Evolutionary conservation across 2,797 vertebrate species (phyloP).

Genomic region (Anableps anableps): DNA sequence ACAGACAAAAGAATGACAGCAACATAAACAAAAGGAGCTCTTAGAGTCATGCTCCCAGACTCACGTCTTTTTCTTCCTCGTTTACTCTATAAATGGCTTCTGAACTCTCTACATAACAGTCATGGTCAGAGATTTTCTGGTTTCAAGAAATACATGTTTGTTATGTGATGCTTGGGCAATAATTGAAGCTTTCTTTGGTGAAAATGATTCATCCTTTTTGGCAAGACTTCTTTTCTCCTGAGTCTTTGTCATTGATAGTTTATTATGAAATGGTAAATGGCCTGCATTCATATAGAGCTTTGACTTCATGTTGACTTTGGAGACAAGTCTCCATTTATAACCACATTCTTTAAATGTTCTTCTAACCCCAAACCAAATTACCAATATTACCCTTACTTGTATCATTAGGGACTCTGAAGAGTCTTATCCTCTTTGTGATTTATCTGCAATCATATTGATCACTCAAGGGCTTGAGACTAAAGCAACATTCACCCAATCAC

Average conservation of each 20-base stretch:
- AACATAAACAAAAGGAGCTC: not conserved
- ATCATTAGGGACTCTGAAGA: not conserved
- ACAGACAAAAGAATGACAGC: slow-evolving; percentile 14
- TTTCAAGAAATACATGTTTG: not conserved
- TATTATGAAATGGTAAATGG: not conserved
- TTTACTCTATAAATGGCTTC: not conserved
- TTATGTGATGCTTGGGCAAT: not conserved
- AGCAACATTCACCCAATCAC: too few species aligned
- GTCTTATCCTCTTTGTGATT: slow-evolving; percentile 3
- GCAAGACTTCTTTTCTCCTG: not conserved
- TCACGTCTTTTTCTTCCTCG: not conserved
- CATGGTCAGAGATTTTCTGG: not conserved
- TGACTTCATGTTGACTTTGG: not conserved
- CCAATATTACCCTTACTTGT: slow-evolving; percentile 3
- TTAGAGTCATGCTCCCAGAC: not conserved
- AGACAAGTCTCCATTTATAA: not conserved
- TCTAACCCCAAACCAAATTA: not conserved
- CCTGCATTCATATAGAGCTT: too few species aligned
- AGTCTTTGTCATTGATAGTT: slow-evolving; percentile 2
- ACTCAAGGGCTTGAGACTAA: not conserved
- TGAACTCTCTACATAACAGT: not conserved
- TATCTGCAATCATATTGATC: slow-evolving; percentile 4
- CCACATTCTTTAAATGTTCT: not conserved
- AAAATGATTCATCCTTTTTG: not conserved
- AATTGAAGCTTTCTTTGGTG: not conserved